Conservation (phyloP, 2,888 invertebrate species). For the Rhingia campestris region DNA sequence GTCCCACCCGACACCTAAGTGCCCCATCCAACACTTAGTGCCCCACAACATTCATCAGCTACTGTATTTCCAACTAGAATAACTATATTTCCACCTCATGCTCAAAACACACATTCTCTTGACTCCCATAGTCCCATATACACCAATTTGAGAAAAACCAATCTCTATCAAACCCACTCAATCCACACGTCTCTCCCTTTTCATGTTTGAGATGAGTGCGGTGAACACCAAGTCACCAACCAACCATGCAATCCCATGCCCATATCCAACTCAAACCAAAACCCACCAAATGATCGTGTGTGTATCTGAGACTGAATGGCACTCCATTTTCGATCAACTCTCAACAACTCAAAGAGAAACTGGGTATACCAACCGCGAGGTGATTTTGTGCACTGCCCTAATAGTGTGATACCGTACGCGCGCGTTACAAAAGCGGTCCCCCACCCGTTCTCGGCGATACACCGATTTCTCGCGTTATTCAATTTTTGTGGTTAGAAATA, state of each 20-base stretch:
- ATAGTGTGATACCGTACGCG: conserved; percentile 73
- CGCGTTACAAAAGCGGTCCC: conserved; percentile 69
- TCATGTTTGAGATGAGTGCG: conserved; percentile 37
- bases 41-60: too few relatives aligned
- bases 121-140: too few relatives aligned
- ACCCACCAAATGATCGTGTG: conserved; percentile 37
- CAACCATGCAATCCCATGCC: background rate
- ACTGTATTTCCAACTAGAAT: too few relatives aligned
- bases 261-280: conserved; percentile 38
- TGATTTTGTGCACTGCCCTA: conserved; percentile 70
- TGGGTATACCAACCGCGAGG: conserved; percentile 65
- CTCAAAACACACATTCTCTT: too few relatives aligned
- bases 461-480: conserved; percentile 53
- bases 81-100: too few relatives aligned
- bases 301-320: conserved; percentile 45
- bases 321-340: conserved; percentile 47
- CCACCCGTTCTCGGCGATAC: conserved; percentile 34
- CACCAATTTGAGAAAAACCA: too few relatives aligned
- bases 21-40: too few relatives aligned
- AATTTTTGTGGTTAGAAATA: conserved; percentile 59
- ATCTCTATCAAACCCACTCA: background rate
- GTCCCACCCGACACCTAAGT: too few relatives aligned
- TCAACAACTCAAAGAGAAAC: conserved; percentile 36
- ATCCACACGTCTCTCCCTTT: conserved; percentile 8
- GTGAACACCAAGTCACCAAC: too few relatives aligned